phyloP scores from a whole-genome alignment of 2,888 invertebrate genomes.

The Ypsolopha sequella region DNA sequence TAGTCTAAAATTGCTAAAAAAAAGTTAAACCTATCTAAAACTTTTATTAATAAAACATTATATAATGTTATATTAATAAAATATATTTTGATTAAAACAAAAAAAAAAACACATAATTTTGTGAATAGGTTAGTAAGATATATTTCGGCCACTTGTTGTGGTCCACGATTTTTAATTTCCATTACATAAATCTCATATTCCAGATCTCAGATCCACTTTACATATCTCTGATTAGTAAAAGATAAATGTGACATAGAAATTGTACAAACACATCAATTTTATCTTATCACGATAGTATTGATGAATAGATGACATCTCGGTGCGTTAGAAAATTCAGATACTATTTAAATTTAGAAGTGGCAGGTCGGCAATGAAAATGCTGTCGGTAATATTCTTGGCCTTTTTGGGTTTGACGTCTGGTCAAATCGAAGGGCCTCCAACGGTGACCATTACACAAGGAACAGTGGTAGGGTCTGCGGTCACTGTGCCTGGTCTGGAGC shows the following conservation, averaged over 20 bases:
- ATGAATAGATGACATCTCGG: not conserved
- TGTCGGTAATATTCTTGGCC: not conserved
- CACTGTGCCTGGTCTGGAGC: conserved; percentile 22
- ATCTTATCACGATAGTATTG: not conserved
- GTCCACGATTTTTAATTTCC: too few species aligned
- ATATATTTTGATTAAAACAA: too few species aligned
- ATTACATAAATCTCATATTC: too few species aligned
- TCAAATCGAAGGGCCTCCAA: conserved; percentile 13
- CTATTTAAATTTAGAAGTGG: not conserved
- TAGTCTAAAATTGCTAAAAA: too few species aligned
- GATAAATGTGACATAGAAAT: not conserved
- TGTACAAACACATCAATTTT: not conserved
- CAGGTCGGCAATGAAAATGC: not conserved
- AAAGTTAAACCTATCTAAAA: too few species aligned
- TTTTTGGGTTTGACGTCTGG: not conserved
- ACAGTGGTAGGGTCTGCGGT: conserved; percentile 32
- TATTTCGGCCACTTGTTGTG: too few species aligned
- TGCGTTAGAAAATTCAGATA: not conserved
- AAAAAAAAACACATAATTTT: too few species aligned
- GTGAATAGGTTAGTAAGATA: too few species aligned
- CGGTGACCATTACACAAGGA: conserved; percentile 37
- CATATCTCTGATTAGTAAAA: too few species aligned
- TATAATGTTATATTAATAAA: too few species aligned
- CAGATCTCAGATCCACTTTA: too few species aligned
- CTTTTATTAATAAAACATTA: too few species aligned